Evolutionary conservation across 2,888 invertebrate genomes (phyloP), one percentile per base, ranked within the genome.

Genomic region (Tiphia femorata): DNA sequence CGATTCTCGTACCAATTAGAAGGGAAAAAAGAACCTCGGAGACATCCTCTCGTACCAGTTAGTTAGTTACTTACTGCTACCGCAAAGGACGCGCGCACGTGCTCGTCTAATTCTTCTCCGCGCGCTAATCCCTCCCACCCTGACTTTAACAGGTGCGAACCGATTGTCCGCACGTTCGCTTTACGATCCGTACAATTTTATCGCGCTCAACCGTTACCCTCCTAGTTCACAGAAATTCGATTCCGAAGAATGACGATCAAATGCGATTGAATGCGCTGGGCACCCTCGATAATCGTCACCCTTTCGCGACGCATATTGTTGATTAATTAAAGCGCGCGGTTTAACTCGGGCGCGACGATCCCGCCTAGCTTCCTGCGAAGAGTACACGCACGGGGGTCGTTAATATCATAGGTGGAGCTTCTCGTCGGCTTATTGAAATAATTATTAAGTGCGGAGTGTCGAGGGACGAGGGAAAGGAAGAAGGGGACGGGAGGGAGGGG

Each of bases 1-100:
- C n/a, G n/a, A n/a, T n/a, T n/a, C n/a, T 64, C 60, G 65, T 66
- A 65, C 72, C 72, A 79, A 78, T 79, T 77, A 79, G 72, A 72
- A 71, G 67, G 70, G 14, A 64, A 74, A 74, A n/a, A n/a, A n/a
- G 58, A 70, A 57, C 65, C 52, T 62, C 57, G 30, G 55, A 17
- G 44, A 56, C 56, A 54, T 50, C 53, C 62, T 50, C 56, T 52
- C 56, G 49, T n/a, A 20, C 42, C 30, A 52, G 12, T 8, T 4
- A 33, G 33, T 14, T 68, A 68, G 44, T 69, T 69, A 69, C 60
- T 68, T 62, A 62, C 53, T n/a, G n/a, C n/a, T n/a, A 61, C 58
- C 55, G 49, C 57, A 58, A 68, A 58, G 47, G 69, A 58, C 65
- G 25, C 64, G n/a, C n/a, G 64, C 75, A 72, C 73, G 75, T 73